Percentiles rank a stretch among this genome's conserved stretches.
Evolutionary conservation across 1,140 invertebrate species (phyloP).

Genomic region (Cheumatopsyche charites): DNA sequence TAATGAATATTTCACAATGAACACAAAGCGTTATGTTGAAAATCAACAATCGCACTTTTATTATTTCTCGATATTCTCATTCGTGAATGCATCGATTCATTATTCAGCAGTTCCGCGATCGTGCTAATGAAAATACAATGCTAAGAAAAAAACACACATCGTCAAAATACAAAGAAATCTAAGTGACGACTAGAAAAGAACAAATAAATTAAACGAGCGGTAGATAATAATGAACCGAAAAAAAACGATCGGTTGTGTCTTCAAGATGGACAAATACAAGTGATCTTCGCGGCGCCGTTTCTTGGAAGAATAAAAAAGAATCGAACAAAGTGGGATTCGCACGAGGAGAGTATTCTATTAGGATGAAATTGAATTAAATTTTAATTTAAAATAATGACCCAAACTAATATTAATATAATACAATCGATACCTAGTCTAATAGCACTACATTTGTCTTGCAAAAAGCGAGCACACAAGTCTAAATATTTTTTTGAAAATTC

Average conservation of each 20-base stretch:
- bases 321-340: constrained; percentile 36
- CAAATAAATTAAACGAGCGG: not conserved
- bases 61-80: constrained; percentile 6
- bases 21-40: too few species aligned
- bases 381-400: too few species aligned
- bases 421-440: too few species aligned
- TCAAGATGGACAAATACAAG: constrained; percentile 33
- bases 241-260: constrained; percentile 8
- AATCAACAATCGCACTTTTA: not conserved
- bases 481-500: too few species aligned
- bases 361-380: too few species aligned
- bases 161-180: not conserved
- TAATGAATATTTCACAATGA: too few species aligned
- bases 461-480: too few species aligned
- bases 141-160: not conserved
- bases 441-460: too few species aligned
- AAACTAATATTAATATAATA: too few species aligned
- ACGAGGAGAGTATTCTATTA: too few species aligned
- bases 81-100: not conserved
- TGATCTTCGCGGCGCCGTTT: not conserved
- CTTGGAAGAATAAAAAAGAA: constrained; percentile 30
- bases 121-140: constrained; percentile 20
- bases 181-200: constrained; percentile 7
- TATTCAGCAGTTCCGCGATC: not conserved
- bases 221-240: not conserved